A percentile compares a stretch with the other conserved stretches of the same genome.
phyloP scores from a whole-genome alignment of 2,797 vertebrate genomes.

The Spinibarbus caldwelli region DNA sequence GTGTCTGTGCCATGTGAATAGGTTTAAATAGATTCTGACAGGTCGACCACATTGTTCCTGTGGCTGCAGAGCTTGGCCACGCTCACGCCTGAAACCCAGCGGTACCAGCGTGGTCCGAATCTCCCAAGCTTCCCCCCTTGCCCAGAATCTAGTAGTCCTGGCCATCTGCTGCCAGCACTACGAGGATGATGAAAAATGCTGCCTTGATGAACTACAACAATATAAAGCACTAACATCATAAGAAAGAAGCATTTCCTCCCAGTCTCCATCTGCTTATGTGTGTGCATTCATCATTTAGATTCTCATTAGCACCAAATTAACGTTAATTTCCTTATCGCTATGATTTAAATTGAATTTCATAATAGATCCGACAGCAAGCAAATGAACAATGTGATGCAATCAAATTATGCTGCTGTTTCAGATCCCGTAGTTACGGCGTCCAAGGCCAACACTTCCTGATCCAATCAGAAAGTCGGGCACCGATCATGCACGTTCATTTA shows the following conservation, averaged over 20 bases:
- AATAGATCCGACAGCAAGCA: constrained; percentile 56
- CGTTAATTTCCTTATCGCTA: constrained; percentile 59
- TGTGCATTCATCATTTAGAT: constrained; percentile 62
- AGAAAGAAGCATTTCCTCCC: constrained; percentile 38
- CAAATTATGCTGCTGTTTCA: constrained; percentile 56
- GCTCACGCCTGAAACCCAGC: not conserved
- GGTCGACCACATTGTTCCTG: constrained; percentile 50
- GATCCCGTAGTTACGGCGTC: constrained; percentile 60
- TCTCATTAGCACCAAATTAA: constrained; percentile 60
- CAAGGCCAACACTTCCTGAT: constrained; percentile 65
- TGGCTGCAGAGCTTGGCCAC: constrained; percentile 29
- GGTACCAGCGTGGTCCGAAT: not conserved
- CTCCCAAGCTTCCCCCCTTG: constrained; percentile 27
- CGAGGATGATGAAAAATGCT: constrained; percentile 51
- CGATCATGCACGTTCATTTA: constrained; percentile 63
- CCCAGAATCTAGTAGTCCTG: constrained; percentile 40
- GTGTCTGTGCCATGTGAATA: constrained; percentile 58
- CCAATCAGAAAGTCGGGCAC: constrained; percentile 58
- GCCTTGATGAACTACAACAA: constrained; percentile 46
- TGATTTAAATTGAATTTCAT: constrained; percentile 61
- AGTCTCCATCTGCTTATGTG: constrained; percentile 46
- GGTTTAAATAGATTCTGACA: constrained; percentile 62
- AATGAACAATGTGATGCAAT: constrained; percentile 58
- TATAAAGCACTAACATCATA: constrained; percentile 41
- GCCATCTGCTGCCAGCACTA: constrained; percentile 57